Conservation (phyloP, 2,888 invertebrate genomes). For the Hetaerina titia region DNA sequence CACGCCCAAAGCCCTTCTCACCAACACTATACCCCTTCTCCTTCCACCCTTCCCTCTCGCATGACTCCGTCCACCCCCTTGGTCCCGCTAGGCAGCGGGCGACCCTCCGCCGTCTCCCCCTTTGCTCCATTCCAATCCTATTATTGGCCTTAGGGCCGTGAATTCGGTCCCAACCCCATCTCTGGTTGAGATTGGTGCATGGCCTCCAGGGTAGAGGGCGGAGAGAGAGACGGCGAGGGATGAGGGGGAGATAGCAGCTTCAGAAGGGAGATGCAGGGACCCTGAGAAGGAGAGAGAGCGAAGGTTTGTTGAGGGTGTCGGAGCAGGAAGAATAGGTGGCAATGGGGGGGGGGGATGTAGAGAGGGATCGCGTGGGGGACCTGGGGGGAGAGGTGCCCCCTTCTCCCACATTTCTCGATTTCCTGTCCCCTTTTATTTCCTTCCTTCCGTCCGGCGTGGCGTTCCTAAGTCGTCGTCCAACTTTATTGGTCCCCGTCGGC, state of each 20-base stretch:
- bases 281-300: background rate
- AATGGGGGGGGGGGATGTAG: background rate
- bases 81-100: background rate
- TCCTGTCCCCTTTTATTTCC: conserved; percentile 7
- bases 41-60: background rate
- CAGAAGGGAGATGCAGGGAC: no score
- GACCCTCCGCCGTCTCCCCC: background rate
- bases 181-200: conserved; percentile 57
- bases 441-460: background rate
- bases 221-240: background rate
- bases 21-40: background rate
- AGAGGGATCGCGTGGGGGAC: background rate
- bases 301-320: background rate
- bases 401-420: background rate
- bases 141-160: conserved; percentile 62
- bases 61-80: background rate
- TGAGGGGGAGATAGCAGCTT: background rate
- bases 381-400: background rate
- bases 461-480: background rate
- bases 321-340: conserved; percentile 1
- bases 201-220: background rate
- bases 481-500: conserved; percentile 29
- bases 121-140: conserved; percentile 41
- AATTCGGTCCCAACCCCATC: conserved; percentile 50
- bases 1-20: background rate